Percentiles rank a stretch among this genome's conserved stretches.
phyloP scores from a whole-genome alignment of 1,140 invertebrate species.

The Heliconius eleuchia region DNA sequence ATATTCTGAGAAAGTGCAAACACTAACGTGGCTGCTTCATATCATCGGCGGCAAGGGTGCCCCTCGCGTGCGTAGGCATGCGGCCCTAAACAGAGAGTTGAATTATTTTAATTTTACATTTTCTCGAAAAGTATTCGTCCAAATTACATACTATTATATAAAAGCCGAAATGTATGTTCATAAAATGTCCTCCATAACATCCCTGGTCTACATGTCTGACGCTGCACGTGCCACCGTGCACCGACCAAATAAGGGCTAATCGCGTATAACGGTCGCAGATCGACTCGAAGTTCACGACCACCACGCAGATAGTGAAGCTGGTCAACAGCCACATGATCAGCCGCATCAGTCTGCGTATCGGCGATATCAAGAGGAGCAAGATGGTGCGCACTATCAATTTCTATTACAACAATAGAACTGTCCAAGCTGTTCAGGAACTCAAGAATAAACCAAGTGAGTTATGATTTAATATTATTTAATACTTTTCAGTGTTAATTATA shows the following conservation, averaged over 20 bases:
- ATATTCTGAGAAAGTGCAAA: no score
- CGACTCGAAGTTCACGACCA: conserved; percentile 98
- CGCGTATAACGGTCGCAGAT: conserved; percentile 78
- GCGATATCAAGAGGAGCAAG: conserved; percentile 97
- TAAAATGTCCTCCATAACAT: no score
- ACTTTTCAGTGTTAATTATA: background rate
- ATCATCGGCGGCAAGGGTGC: no score
- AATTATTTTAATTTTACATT: no score
- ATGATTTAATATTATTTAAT: background rate
- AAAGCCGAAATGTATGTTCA: no score
- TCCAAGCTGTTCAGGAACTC: conserved; percentile 97
- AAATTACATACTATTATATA: no score
- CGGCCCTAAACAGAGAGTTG: no score
- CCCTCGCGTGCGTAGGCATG: no score
- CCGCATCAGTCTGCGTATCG: conserved; percentile 95
- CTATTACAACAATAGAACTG: conserved; percentile 97
- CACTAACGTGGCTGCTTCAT: no score
- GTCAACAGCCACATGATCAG: conserved; percentile 97
- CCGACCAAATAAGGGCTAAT: conserved; percentile 53
- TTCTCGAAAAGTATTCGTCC: no score
- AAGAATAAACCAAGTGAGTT: conserved; percentile 92
- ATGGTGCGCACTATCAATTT: conserved; percentile 98
- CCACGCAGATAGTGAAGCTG: conserved; percentile 98
- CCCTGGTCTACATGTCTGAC: background rate
- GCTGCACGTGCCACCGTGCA: conserved; percentile 15